Base-by-base conservation (phyloP, 1,140 invertebrate species). In the Bombus ignitus region DNA sequence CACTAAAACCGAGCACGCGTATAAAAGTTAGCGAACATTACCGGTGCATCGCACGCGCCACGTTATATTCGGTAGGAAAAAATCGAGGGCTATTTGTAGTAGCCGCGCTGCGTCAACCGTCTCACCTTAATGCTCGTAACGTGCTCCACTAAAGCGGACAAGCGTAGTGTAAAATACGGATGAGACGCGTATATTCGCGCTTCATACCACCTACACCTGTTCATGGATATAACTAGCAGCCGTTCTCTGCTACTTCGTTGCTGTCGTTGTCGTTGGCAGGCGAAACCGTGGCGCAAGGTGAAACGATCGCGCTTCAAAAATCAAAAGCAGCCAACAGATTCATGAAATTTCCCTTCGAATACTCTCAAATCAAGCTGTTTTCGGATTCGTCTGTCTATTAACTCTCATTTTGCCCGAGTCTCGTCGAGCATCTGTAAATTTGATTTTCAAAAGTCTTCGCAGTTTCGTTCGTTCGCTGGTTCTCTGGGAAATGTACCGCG, bases 61-160 rank as follows among this genome's bases (percentile, higher is more conserved):
- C 25, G 81, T 47, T 47, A 87, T 82, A 72, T 90, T 87, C 66
- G 80, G 75, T 53, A 39, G 32, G 18, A 83, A 59, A 65, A 18
- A 53, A 70, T 70, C n/a, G 25, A n/a, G 39, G 35, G n/a, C 84
- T 78, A 81, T 87, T 90, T 82, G 76, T 84, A 83, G 70, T 76
- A 71, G 39, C 65, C 75, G 57, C 28, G 62, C n/a, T 59, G 76
- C 70, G 78, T 89, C 83, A 47, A 72, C 68, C 62, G 57, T 44
- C 70, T 87, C 72, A 81, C 79, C 75, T 89, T 89, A 86, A 89
- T 81, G 83, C 84, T 89, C 79, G 57, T 89, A 89, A 89, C 88
- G 87, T 73, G 87, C 79, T 53, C 35, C 70, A 32, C 62, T 86
- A 81, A 83, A 82, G 42, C 57, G 79, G 77, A 86, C 83, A 80